phyloP scores from a whole-genome alignment of 2,888 invertebrate genomes.

The Digitonthophagus gazella region DNA sequence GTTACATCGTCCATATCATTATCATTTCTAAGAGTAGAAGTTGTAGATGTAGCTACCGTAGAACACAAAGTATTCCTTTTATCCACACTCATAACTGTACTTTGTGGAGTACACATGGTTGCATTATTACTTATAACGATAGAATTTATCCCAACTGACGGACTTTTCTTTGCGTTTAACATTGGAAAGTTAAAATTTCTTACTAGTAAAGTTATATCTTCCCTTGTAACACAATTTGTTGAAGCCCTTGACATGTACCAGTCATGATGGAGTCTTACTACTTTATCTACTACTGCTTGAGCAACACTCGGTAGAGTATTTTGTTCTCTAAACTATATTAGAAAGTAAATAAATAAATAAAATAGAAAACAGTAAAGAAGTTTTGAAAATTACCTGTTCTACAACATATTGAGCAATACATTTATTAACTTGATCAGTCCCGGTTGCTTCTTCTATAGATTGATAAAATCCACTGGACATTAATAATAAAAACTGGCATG shows the following conservation, averaged over 20 bases:
- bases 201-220: constrained; percentile 82
- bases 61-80: constrained; percentile 38
- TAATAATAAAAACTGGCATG: constrained; percentile 77
- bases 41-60: constrained; percentile 45
- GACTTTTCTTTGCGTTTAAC: constrained; percentile 59
- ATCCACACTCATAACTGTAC: constrained; percentile 31
- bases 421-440: constrained; percentile 77
- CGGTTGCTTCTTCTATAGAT: constrained; percentile 75
- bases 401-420: constrained; percentile 77
- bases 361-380: not conserved
- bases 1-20: constrained; percentile 54
- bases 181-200: constrained; percentile 82
- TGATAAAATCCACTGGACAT: constrained; percentile 85
- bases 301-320: constrained; percentile 78
- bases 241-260: constrained; percentile 62
- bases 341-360: constrained; percentile 8
- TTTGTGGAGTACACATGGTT: constrained; percentile 15
- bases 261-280: constrained; percentile 79
- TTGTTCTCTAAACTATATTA: constrained; percentile 68
- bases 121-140: constrained; percentile 47
- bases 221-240: constrained; percentile 59
- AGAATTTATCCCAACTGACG: constrained; percentile 59
- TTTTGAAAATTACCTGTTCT: constrained; percentile 59
- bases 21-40: constrained; percentile 38
- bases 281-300: constrained; percentile 81